Conservation (phyloP, 2,113 vertebrate genomes). For the Actenoides lindsayi region DNA sequence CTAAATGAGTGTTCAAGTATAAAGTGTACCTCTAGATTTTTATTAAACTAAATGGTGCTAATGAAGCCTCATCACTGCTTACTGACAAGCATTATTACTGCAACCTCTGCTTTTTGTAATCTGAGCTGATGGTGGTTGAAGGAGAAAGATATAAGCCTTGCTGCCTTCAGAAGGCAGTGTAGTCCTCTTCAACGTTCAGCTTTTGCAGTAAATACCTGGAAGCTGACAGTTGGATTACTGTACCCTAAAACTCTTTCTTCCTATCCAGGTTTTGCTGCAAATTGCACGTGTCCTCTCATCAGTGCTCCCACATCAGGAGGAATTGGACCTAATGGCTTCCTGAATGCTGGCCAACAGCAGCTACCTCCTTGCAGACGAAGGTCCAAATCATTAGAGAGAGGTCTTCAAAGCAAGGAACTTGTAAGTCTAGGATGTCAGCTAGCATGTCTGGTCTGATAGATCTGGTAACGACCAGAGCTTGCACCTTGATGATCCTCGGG, state of each 20-base stretch:
- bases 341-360: neutral
- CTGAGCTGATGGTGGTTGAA: neutral
- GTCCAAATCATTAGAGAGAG: slow-evolving; percentile 15
- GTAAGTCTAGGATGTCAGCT: neutral
- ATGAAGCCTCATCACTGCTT: neutral
- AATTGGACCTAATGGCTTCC: neutral
- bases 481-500: neutral
- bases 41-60: slow-evolving; percentile 22
- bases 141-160: neutral
- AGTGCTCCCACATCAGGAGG: neutral
- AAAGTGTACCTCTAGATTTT: neutral
- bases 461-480: neutral
- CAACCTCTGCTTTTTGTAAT: neutral
- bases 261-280: neutral
- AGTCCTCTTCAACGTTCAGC: neutral
- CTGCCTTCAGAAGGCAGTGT: neutral
- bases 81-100: slow-evolving; percentile 1
- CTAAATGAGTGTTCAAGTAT: neutral
- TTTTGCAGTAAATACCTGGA: neutral
- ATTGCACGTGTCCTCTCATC: neutral
- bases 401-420: slow-evolving; percentile 4
- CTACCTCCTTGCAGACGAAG: slow-evolving; percentile 1
- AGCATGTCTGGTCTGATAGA: neutral
- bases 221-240: neutral
- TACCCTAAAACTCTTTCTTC: neutral